Percentiles rank a stretch among this genome's conserved stretches.
These are phyloP conservation scores for Jordanella pulchra DNA, from an alignment of 2,797 vertebrate genomes.

Conservation along the genomic window DNA sequence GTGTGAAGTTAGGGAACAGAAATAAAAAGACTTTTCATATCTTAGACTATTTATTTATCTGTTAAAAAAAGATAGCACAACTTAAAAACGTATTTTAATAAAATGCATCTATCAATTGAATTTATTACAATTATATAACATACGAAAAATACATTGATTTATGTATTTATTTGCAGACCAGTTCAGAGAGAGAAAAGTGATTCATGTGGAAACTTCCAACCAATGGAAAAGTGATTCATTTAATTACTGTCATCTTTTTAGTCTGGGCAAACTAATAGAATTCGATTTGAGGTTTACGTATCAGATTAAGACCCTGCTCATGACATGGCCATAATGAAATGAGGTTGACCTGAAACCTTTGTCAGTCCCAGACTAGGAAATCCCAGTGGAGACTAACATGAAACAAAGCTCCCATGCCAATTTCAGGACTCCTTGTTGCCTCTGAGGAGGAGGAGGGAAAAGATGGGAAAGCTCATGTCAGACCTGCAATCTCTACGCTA, in stretches of 20 bases:
- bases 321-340: constrained; percentile 57
- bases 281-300: constrained; percentile 38
- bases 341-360: constrained; percentile 44
- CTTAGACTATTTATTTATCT: too few species aligned
- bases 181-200: neutral
- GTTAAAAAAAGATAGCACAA: neutral
- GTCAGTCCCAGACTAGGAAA: constrained; percentile 46
- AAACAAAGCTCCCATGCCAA: constrained; percentile 32
- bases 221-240: constrained; percentile 32
- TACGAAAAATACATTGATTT: too few species aligned
- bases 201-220: constrained; percentile 21
- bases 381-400: constrained; percentile 52
- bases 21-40: too few species aligned
- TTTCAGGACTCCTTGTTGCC: constrained; percentile 32
- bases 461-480: constrained; percentile 59
- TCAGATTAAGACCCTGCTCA: constrained; percentile 38
- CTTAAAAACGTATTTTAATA: neutral
- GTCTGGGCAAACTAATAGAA: constrained; percentile 10
- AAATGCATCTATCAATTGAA: neutral
- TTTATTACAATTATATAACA: neutral
- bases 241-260: constrained; percentile 26
- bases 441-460: constrained; percentile 58
- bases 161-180: constrained; percentile 1
- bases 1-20: neutral
- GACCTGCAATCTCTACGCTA: constrained; percentile 61